Evolutionary conservation across 2,797 vertebrate species (phyloP).

Genomic region (Atherinosoma microstoma): DNA sequence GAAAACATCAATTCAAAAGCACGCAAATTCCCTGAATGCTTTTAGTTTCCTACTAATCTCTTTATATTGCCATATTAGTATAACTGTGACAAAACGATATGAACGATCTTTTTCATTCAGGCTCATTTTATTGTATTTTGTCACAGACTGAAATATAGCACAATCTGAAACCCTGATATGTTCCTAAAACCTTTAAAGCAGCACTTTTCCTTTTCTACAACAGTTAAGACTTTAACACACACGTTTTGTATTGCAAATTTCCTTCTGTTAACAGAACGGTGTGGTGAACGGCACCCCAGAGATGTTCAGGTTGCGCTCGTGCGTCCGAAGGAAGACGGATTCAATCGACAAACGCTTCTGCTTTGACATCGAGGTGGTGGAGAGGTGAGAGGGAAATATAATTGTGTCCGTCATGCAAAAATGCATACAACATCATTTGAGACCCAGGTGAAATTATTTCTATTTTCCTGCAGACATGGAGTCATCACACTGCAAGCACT

Average conservation of each 20-base stretch:
- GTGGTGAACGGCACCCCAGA: slow-evolving; percentile 89
- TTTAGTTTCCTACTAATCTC: not conserved
- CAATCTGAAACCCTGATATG: not conserved
- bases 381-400: slow-evolving; percentile 86
- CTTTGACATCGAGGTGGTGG: slow-evolving; percentile 97
- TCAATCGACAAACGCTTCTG: slow-evolving; percentile 99
- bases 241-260: not conserved
- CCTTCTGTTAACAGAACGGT: slow-evolving; percentile 86
- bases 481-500: slow-evolving; percentile 96
- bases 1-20: too few species aligned
- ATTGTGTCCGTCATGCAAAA: not conserved
- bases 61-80: not conserved
- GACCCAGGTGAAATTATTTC: not conserved
- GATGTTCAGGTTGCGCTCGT: slow-evolving; percentile 94
- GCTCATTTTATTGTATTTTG: not conserved
- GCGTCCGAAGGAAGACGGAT: slow-evolving; percentile 95
- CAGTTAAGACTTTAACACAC: not conserved
- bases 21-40: too few species aligned
- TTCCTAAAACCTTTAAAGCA: not conserved
- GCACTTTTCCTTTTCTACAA: not conserved
- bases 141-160: not conserved
- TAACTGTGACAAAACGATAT: not conserved
- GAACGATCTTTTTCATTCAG: not conserved
- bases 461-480: slow-evolving; percentile 85
- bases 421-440: not conserved